Base-by-base conservation (phyloP, 1,140 invertebrate genomes). In the Palaemon carinicauda region DNA sequence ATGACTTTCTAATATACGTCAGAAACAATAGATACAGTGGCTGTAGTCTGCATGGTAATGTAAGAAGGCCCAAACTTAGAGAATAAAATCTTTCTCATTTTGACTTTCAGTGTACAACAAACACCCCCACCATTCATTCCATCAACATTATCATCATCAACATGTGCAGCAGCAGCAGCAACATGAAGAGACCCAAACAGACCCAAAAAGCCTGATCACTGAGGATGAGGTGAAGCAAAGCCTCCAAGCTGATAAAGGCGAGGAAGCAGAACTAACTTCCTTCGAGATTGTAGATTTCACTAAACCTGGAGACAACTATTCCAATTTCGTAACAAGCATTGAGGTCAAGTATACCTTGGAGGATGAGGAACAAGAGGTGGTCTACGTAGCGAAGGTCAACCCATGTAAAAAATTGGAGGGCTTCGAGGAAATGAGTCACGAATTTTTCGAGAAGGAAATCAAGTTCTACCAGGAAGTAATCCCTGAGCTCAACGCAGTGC, bases 221-320 rank as follows among this genome's bases (percentile, higher is more conserved):
- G 80, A 71, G 56, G 80, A 69, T 19, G 31, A 73, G 12, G 41
- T 82, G 12, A 31, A 19, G 19, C 53, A 53, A 12, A 75, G 54
- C n/a, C 82, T 85, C 3, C 29, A 52, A 10, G 50, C 74, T n/a
- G 82, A 85, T 50, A 65, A 53, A 56, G 82, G 82, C 3, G 15
- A 33, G 12, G 82, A 56, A 10, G 82, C 82, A 17, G 15, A 24
- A 3, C 75, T 85, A n/a, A 17, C 56, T 0, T 65, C 82, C 5
- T 85, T 74, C 74, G 2, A 17, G 1, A 21, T 85, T 15, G 24
- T 52, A 24, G 75, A 85, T 56, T 85, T 85, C 75, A 85, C 82
- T 14, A 79, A 85, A 41, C 60, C 69, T 27, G 82, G 82, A 5
- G 82, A 85, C 54, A 85, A 85, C 60, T 85, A 79, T 29, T 54